phyloP scores from a whole-genome alignment of 2,113 vertebrate species.

The Ophiodon elongatus region DNA sequence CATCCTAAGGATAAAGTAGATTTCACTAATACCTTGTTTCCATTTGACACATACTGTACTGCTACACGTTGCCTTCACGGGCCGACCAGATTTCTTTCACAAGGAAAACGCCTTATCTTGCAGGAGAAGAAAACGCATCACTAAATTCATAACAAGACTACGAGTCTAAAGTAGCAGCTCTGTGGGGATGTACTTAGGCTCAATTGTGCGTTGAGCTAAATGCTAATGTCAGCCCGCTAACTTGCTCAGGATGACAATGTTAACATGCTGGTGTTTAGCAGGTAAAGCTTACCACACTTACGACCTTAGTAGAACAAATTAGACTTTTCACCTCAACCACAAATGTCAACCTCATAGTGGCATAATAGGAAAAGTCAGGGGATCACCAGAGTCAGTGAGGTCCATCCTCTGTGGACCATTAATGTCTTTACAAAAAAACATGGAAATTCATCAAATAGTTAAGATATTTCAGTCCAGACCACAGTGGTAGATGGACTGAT shows the following conservation, averaged over 20 bases:
- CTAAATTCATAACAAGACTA: not conserved
- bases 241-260: not conserved
- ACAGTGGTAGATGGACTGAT: not conserved
- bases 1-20: constrained; percentile 70
- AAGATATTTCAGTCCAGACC: not conserved
- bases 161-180: not conserved
- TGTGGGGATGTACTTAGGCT: not conserved
- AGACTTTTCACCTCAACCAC: not conserved
- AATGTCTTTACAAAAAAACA: not conserved
- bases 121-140: not conserved
- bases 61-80: not conserved
- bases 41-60: constrained; percentile 38
- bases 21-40: constrained; percentile 67
- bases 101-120: not conserved
- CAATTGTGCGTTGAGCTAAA: not conserved
- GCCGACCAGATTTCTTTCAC: constrained; percentile 19
- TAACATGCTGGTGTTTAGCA: not conserved
- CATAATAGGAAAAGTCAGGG: not conserved
- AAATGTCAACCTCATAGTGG: not conserved
- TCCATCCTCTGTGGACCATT: not conserved
- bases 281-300: not conserved
- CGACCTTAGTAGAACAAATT: not conserved
- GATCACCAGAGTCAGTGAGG: not conserved
- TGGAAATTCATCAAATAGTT: not conserved
- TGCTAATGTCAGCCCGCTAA: not conserved